phyloP scores from a whole-genome alignment of 2,797 vertebrate genomes.

The Protosalanx chinensis region DNA sequence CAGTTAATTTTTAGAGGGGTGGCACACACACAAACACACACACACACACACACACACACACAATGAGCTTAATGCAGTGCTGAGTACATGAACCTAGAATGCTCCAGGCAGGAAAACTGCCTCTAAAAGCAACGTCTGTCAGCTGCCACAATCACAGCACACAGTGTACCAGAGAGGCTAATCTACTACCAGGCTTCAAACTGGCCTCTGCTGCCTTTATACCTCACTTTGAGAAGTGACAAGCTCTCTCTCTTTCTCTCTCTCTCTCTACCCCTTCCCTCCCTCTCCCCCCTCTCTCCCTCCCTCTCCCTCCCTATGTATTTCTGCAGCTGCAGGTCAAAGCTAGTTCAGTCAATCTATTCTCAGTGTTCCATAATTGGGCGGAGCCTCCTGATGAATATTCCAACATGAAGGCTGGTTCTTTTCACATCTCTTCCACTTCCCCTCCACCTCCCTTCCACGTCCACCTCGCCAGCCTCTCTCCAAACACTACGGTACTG shows the following conservation, averaged over 20 bases:
- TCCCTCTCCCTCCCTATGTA: conserved; percentile 15
- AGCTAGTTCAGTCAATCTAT: conserved; percentile 25
- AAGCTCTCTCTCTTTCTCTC: neutral
- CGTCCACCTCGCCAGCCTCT: conserved; percentile 33
- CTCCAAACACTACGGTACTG: conserved; percentile 46
- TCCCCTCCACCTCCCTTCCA: conserved; percentile 14
- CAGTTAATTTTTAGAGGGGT: conserved; percentile 31
- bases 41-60: conserved; percentile 5
- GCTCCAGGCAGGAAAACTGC: neutral
- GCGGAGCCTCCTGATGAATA: conserved; percentile 43
- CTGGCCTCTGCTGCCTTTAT: neutral
- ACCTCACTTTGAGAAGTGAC: neutral
- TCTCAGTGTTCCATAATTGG: conserved; percentile 41
- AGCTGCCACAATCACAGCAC: neutral
- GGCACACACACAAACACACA: conserved; percentile 2
- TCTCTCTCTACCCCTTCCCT: neutral
- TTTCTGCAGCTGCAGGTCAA: conserved; percentile 20
- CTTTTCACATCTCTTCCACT: conserved; percentile 1
- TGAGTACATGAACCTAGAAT: neutral
- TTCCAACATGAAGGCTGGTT: conserved; percentile 41
- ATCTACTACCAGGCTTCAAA: neutral
- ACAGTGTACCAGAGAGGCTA: neutral
- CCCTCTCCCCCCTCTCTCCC: neutral
- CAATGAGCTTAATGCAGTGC: conserved; percentile 10
- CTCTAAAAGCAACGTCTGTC: neutral